Percentiles rank a stretch among this genome's conserved stretches.
These are phyloP conservation scores for Hassar affinis DNA, from an alignment of 2,113 vertebrate genomes.

Conservation along the genomic window DNA sequence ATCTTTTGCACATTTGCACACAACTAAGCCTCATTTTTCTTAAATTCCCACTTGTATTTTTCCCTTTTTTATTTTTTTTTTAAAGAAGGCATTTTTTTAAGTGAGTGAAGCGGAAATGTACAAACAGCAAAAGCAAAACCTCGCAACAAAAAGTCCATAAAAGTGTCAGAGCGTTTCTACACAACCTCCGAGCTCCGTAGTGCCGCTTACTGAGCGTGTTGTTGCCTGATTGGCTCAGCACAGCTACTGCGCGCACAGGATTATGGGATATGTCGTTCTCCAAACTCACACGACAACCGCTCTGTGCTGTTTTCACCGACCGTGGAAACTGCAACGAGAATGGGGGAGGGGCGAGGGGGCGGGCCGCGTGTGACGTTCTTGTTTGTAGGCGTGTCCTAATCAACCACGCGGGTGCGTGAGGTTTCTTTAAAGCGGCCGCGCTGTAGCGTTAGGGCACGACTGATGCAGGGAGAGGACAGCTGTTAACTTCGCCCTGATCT, in stretches of 20 bases:
- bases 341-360: no score
- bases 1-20: no score
- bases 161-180: no score
- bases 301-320: no score
- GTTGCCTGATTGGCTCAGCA: constrained; percentile 63
- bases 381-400: constrained; percentile 47
- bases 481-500: background rate
- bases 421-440: constrained; percentile 35
- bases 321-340: constrained; percentile 16
- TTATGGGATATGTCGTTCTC: constrained; percentile 62
- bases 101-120: background rate
- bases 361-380: constrained; percentile 30
- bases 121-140: background rate
- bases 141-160: background rate
- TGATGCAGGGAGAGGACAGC: background rate
- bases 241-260: background rate
- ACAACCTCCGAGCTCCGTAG: background rate
- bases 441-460: background rate
- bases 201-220: constrained; percentile 64
- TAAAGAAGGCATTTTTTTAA: no score
- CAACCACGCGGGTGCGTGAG: constrained; percentile 1
- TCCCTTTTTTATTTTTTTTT: background rate
- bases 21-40: no score
- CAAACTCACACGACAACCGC: accelerated
- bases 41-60: no score